A percentile compares a stretch with the other conserved stretches of the same genome.
These are phyloP conservation scores for Octodon degus DNA, from an alignment of 2,113 vertebrate genomes.

Conservation along the genomic window DNA sequence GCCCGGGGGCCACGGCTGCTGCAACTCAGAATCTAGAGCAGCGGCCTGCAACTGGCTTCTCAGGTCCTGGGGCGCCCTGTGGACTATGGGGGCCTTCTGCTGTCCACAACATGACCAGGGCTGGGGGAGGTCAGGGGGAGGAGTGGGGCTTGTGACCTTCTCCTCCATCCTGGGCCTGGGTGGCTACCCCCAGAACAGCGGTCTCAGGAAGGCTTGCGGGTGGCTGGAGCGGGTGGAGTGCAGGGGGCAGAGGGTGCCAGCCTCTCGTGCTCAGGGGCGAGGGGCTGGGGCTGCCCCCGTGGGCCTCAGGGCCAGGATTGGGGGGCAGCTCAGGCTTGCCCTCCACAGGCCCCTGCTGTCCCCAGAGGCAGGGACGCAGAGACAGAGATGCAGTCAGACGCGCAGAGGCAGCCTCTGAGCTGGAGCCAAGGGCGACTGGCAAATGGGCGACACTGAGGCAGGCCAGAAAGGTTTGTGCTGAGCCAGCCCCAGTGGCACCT, in stretches of 20 bases:
- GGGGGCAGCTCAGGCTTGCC: neutral
- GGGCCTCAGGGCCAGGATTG: neutral
- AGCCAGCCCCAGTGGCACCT: neutral
- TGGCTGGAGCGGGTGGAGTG: neutral
- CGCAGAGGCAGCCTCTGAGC: neutral
- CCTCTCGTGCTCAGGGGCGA: neutral
- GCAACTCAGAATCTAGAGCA: neutral
- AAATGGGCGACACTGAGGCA: neutral
- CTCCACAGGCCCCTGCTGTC: neutral
- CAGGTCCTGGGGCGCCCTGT: neutral
- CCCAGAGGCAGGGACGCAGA: neutral
- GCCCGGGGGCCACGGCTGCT: too few relatives aligned
- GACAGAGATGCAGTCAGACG: neutral
- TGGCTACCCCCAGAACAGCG: neutral
- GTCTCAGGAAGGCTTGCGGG: neutral
- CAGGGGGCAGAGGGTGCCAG: neutral
- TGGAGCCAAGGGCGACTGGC: neutral
- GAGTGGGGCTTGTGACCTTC: neutral
- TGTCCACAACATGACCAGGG: neutral
- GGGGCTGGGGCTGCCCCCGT: neutral
- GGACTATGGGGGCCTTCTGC: neutral
- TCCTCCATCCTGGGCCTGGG: neutral
- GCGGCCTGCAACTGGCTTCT: fast-evolving
- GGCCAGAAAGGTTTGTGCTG: neutral
- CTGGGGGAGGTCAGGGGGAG: neutral